These are phyloP conservation scores for Pantherophis alleghaniensis DNA, from an alignment of 2,797 vertebrate genomes.

Conservation along the genomic window DNA sequence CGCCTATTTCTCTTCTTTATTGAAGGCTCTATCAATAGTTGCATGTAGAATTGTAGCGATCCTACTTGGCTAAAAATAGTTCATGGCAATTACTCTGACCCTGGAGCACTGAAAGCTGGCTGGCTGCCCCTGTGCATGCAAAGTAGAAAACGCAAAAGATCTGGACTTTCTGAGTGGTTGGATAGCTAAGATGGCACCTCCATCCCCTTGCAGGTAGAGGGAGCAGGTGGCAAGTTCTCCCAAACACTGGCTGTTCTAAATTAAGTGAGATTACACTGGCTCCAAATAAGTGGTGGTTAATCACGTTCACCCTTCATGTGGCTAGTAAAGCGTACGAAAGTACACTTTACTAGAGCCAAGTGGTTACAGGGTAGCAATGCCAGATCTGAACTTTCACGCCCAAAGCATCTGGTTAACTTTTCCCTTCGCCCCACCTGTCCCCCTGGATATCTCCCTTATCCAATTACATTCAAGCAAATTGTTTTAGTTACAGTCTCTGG, in stretches of 20 bases:
- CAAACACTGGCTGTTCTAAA: conserved; percentile 49
- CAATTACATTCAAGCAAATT: neutral
- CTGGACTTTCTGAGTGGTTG: rapidly evolving
- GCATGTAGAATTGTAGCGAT: conserved; percentile 20
- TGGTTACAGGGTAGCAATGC: neutral
- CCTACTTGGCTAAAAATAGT: conserved; percentile 33
- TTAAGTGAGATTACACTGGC: conserved; percentile 51
- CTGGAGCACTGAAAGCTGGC: conserved; percentile 6
- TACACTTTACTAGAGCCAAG: too few relatives aligned
- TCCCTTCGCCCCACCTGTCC: neutral
- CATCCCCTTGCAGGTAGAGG: conserved; percentile 41
- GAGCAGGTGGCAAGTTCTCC: conserved; percentile 53
- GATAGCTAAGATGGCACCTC: conserved; percentile 8
- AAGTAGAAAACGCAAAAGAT: conserved; percentile 2
- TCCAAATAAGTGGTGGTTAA: conserved; percentile 57
- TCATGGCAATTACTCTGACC: conserved; percentile 16
- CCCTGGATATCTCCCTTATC: too few relatives aligned
- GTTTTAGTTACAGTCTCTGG: neutral
- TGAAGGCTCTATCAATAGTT: conserved; percentile 25
- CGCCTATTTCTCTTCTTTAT: conserved; percentile 18
- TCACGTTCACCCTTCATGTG: conserved; percentile 42
- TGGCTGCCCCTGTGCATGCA: neutral
- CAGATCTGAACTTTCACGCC: neutral
- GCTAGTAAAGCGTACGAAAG: conserved; percentile 2
- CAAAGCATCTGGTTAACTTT: neutral